Percentiles rank a stretch among this genome's conserved stretches.
Conservation (phyloP, 2,888 invertebrate species). For the Brachyptera risi region DNA sequence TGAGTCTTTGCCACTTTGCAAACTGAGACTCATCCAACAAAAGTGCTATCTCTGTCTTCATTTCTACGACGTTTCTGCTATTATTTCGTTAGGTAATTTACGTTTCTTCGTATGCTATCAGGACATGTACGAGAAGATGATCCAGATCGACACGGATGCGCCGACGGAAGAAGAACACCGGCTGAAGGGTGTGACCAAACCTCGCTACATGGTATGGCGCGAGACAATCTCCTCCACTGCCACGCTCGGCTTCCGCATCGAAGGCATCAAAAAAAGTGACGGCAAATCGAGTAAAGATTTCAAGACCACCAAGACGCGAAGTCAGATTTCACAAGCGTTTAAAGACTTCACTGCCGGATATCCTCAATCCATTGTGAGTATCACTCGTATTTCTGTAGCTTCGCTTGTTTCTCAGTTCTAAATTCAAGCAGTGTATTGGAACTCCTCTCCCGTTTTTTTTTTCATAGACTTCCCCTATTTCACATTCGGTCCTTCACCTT, state of each 20-base stretch:
- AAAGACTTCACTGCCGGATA: conserved; percentile 76
- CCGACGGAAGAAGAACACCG: conserved; percentile 87
- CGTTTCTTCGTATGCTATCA: no score
- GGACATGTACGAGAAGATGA: conserved; percentile 98
- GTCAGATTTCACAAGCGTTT: conserved; percentile 71
- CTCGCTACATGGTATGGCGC: conserved; percentile 93
- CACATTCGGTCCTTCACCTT: no score
- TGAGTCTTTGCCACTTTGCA: no score
- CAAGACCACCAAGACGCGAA: conserved; percentile 84
- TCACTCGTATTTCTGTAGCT: no score
- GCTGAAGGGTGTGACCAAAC: conserved; percentile 89
- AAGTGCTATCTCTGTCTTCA: no score
- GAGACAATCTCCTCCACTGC: conserved; percentile 98
- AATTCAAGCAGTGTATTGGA: no score
- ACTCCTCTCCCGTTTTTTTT: no score
- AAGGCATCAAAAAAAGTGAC: conserved; percentile 86
- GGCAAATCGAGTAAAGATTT: conserved; percentile 92
- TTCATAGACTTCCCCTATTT: no score
- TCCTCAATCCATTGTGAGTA: conserved; percentile 71
- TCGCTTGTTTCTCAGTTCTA: no score
- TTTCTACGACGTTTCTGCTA: no score
- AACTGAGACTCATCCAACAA: no score
- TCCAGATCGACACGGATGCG: conserved; percentile 84
- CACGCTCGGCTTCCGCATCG: conserved; percentile 92
- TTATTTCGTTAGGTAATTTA: no score